These are phyloP conservation scores for Todiramphus chloris DNA, from an alignment of 2,113 vertebrate species.

Conservation along the genomic window DNA sequence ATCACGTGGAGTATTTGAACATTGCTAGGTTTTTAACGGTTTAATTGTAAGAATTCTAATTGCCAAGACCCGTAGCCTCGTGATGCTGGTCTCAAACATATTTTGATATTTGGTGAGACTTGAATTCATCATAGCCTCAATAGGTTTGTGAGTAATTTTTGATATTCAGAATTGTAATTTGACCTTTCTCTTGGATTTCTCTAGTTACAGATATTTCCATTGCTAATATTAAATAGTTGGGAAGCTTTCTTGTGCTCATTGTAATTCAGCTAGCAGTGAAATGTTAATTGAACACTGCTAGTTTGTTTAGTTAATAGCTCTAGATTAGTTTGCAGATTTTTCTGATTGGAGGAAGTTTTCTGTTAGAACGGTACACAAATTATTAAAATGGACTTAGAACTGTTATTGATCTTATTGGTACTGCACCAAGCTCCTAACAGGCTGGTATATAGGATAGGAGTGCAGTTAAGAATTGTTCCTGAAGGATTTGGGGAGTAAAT, in stretches of 20 bases:
- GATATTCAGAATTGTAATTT: slow-evolving; percentile 12
- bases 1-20: not conserved
- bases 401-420: not conserved
- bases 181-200: not conserved
- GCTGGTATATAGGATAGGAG: not conserved
- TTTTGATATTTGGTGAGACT: not conserved
- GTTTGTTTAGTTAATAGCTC: not conserved
- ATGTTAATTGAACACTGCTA: not conserved
- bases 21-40: not conserved
- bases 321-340: not conserved
- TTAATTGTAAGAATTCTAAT: not conserved
- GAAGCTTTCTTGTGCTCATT: not conserved
- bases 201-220: not conserved
- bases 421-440: not conserved
- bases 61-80: not conserved
- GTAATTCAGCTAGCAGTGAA: not conserved
- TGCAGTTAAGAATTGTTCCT: not conserved
- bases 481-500: not conserved
- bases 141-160: slow-evolving; percentile 3
- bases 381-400: not conserved
- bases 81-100: not conserved
- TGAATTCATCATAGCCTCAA: not conserved
- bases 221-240: not conserved
- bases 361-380: not conserved
- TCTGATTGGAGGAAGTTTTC: not conserved